Conservation (phyloP, 2,888 invertebrate species). For the Steinernema hermaphroditum region DNA sequence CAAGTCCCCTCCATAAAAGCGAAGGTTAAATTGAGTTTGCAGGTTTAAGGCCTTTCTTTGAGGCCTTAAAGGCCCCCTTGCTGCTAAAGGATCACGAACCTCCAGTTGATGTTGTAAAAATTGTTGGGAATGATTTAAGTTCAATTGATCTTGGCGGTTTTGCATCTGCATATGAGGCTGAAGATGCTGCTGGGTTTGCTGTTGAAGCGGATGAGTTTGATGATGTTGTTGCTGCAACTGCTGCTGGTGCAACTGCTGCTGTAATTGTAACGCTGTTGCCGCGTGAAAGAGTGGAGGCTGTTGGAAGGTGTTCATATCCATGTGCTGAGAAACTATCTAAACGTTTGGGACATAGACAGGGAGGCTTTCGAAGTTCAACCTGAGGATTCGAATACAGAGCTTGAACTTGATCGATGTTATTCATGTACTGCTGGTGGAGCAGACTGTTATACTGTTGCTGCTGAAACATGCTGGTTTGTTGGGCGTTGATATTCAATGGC, state of each 20-base stretch:
- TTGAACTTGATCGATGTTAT: background rate
- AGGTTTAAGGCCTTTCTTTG: too few species aligned
- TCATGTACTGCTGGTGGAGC: conserved; percentile 2
- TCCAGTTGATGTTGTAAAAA: background rate
- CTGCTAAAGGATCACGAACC: too few species aligned
- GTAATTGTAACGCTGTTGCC: background rate
- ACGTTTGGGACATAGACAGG: too few species aligned
- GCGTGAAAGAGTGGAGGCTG: background rate
- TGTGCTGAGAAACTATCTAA: background rate
- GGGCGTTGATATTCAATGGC: background rate
- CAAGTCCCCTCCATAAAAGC: too few species aligned
- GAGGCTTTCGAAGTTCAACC: background rate
- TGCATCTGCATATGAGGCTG: background rate
- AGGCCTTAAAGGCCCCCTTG: too few species aligned
- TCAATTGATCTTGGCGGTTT: background rate
- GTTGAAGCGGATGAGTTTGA: background rate
- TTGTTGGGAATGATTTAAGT: background rate
- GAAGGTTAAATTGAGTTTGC: too few species aligned
- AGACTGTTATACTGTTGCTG: background rate
- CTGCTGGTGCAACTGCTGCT: background rate
- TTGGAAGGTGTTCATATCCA: conserved; percentile 5
- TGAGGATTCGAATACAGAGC: background rate
- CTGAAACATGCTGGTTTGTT: background rate
- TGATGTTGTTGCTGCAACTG: background rate
- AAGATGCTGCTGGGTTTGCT: conserved; percentile 2